Evolutionary conservation across 2,888 invertebrate genomes (phyloP), one percentile per base, ranked within the genome.

Genomic region (Erannis defoliaria): DNA sequence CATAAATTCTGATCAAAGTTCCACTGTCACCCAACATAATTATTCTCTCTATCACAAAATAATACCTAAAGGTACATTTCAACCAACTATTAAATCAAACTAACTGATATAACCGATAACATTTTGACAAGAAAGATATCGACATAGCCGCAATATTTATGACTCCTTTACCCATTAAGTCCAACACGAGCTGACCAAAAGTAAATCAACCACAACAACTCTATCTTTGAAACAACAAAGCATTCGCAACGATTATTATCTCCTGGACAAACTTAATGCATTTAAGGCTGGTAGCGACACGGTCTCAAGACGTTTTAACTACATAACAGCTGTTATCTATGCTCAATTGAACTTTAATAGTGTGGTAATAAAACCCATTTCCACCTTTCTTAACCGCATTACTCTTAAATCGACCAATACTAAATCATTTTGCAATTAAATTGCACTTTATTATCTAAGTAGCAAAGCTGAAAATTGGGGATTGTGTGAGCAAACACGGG

Each of bases 211-310:
- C 81, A 80, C 83, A 87, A 90, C 91, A 89, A 88, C 90, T 92
- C 88, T 91, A 92, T 92, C 91, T 91, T 82, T 85, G 87, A 88
- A 89, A 90, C 89, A 90, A 91, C 81, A 81, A 81, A 81, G 82
- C 81, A 82, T 81, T 81, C 87, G 88, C 89, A 86, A 87, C 83
- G 91, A 92, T 92, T 92, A 89, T 92, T 91, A 92, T 92, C 92
- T 92, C 86, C 88, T 81, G 87, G 90, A 90, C 90, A 88, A 90
- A 91, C 91, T 90, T 90, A 91, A 88, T 90, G 91, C 91, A 89
- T 90, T 90, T 90, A 90, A 90, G 85, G 88, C 87, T 89, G 86
- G 88, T 89, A 91, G 92, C 90, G 90, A 91, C 90, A 92, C 89
- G 90, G 87, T 90, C 89, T 88, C 85, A 82, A 89, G 86, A 90